Evolutionary conservation across 2,797 vertebrate genomes (phyloP), one percentile per base, ranked within the genome.

Genomic region (Sciurus vulgaris): DNA sequence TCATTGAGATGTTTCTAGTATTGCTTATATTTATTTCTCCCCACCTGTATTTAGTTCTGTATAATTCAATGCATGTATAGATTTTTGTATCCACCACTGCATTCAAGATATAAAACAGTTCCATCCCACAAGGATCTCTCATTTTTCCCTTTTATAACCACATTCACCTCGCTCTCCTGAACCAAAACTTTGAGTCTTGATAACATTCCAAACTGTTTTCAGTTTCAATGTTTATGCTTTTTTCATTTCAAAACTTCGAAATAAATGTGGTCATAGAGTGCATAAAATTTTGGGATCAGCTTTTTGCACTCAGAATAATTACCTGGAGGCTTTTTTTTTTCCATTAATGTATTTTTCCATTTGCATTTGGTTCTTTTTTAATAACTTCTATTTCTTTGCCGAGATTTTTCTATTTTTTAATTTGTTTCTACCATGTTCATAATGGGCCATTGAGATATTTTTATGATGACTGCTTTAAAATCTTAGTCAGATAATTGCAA

Each of bases 381-480:
- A 78, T 95, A 90, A 56, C 30, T 90, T 63, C 30, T 77, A 24
- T 82, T 95, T 84, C 65, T 74, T 94, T 79, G 69, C 56, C 84
- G 54, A 72, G 47, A 59, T 87, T 96, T 89, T 91, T 89, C 41
- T 86, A 77, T 73, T 82, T 81, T 85, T 59, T 70, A 49, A 49
- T 88, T 87, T 92, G 30, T 85, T 96, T 91, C 41, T 89, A 86
- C 33, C 17, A 72, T 94, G 79, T 69, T 77, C 41, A 78, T 81
- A 89, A 94, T 82, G 59, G 65, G 67, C 22, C 35, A 92, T 2
- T 69, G 51, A 96, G 81, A 49, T 41, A 88, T 89, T 92, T 97
- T 74, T 93, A 73, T 85, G 77, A 93, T 88, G 28, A 59, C 2
- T 88, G 91, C 54, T 92, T 94, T 88, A 93, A 95, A 95, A 44